A percentile compares a stretch with the other conserved stretches of the same genome.
Evolutionary conservation across 2,797 vertebrate species (phyloP).

Genomic region (Spea hammondii): DNA sequence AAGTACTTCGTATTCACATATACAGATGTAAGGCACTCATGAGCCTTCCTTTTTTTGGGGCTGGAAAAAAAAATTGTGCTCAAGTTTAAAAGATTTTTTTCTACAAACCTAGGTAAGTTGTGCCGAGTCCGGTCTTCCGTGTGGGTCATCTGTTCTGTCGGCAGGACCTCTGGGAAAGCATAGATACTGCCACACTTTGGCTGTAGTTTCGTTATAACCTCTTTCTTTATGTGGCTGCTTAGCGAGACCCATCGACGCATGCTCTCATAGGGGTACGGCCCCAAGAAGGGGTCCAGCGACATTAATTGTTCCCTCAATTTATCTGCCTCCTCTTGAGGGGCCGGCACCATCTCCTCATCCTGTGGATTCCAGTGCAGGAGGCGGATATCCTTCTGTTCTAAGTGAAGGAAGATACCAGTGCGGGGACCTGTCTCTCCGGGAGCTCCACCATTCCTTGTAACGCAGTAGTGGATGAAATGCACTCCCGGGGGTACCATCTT

Average conservation of each 20-base stretch:
- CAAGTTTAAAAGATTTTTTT: not conserved
- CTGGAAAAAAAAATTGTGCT: no score
- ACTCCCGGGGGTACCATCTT: constrained; percentile 97
- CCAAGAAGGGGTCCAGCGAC: constrained; percentile 83
- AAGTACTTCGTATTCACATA: no score
- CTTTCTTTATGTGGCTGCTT: constrained; percentile 77
- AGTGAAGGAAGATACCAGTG: constrained; percentile 79
- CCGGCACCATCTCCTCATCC: constrained; percentile 76
- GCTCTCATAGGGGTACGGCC: constrained; percentile 86
- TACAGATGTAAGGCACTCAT: no score
- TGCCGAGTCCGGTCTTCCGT: constrained; percentile 80
- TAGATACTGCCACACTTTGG: constrained; percentile 82
- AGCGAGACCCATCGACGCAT: constrained; percentile 94
- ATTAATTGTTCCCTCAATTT: constrained; percentile 70
- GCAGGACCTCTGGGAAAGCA: constrained; percentile 86
- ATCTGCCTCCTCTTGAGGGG: constrained; percentile 73
- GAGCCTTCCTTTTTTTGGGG: no score
- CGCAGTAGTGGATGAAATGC: constrained; percentile 88
- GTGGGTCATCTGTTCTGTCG: constrained; percentile 73
- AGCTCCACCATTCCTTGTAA: constrained; percentile 65
- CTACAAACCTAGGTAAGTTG: constrained; percentile 64
- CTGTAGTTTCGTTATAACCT: constrained; percentile 74
- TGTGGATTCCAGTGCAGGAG: constrained; percentile 79
- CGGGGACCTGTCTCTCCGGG: constrained; percentile 79
- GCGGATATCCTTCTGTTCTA: constrained; percentile 77